Base-by-base conservation (phyloP, 2,797 vertebrate species). In the Thalassophryne amazonica region DNA sequence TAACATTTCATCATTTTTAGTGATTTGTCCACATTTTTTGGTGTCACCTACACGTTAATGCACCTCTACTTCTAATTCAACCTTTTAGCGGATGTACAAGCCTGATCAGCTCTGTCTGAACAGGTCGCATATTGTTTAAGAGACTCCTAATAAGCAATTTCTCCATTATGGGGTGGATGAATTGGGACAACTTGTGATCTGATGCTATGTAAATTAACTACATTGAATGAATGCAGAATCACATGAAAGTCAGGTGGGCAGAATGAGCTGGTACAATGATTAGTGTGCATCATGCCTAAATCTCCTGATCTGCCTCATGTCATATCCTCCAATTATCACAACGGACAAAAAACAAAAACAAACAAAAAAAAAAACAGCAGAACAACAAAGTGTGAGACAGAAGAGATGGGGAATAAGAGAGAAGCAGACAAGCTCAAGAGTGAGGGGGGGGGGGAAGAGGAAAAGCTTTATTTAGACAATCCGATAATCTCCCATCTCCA, bases 391-490 rank as follows among this genome's bases (percentile, higher is more conserved):
- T 35, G 30, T 60, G 51, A 58, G 51, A 55, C 42, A 66, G 45
- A 61, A 45, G 51, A 28, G 33, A 59, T 19, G 32, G 23, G 56
- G 50, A 67, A 52, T 34, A 52, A 73, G 32, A 29, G 14, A 62
- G 27, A 55, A 8, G 25, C 14, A 38, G 54, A 70, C 43, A 46
- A 35, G 43, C 64, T 46, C 67, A 46, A 64, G 32, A 51, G n/a
- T n/a, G 28, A 46, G 46, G 35, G 36, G 54, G 34, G 49, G 55
- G 23, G 43, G 32, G 51, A 49, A 33, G 47, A 53, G 58, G 64
- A 66, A 74, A 79, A 71, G 78, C 78, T 85, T 86, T 87, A 88
- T 86, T 88, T 86, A 82, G 84, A 85, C 86, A 87, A 83, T 59
- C 78, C 77, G 78, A 86, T 88, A 80, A 89, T 85, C 78, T 86